Percentiles rank a stretch among this genome's conserved stretches.
Evolutionary conservation across 1,140 invertebrate genomes (phyloP).

Genomic region (Metopolophium dirhodum): DNA sequence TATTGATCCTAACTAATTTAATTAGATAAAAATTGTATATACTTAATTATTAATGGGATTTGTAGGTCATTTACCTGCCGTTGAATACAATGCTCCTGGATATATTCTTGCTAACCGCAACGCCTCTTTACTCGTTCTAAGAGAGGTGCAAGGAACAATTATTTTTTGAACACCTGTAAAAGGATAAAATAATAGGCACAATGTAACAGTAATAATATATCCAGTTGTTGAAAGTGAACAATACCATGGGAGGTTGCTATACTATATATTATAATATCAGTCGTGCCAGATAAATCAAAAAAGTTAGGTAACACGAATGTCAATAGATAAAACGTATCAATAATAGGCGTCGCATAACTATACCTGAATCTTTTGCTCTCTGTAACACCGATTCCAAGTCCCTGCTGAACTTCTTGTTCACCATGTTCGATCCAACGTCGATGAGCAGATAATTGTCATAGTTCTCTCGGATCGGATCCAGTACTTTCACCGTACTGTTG

Average conservation of each 20-base stretch:
- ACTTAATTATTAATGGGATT: not conserved
- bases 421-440: slow-evolving; percentile 92
- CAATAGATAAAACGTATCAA: not conserved
- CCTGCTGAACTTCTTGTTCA: slow-evolving; percentile 91
- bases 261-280: not conserved
- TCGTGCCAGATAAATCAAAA: not conserved
- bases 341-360: slow-evolving; percentile 42
- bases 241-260: not conserved
- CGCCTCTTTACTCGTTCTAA: slow-evolving; percentile 88
- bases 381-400: slow-evolving; percentile 92
- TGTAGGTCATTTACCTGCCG: slow-evolving; percentile 72
- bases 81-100: slow-evolving; percentile 88
- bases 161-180: slow-evolving; percentile 88
- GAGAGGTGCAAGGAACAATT: slow-evolving; percentile 89
- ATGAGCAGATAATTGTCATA: slow-evolving; percentile 91
- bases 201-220: not conserved
- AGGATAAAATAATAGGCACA: slow-evolving; percentile 58
- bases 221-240: not conserved
- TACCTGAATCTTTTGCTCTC: slow-evolving; percentile 90
- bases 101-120: slow-evolving; percentile 85
- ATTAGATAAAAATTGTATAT: not conserved
- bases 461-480: slow-evolving; percentile 39
- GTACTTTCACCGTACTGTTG: not conserved
- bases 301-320: not conserved
- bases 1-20: not conserved